A percentile compares a stretch with the other conserved stretches of the same genome.
Evolutionary conservation across 2,888 invertebrate species (phyloP).

Genomic region (Sinhomidia bicolor): DNA sequence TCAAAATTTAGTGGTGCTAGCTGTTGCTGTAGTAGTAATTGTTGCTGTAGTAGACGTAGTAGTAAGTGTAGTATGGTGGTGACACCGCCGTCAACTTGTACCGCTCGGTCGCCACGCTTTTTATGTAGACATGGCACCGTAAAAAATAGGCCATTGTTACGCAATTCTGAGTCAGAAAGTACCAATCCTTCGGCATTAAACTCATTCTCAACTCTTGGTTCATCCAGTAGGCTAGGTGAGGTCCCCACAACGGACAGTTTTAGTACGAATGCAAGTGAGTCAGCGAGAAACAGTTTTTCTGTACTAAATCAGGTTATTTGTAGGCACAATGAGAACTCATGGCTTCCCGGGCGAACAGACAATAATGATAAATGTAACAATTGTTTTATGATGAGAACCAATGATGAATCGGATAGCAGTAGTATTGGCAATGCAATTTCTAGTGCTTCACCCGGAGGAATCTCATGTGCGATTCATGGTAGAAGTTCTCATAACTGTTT

Average conservation of each 20-base stretch:
- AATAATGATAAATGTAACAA: neutral
- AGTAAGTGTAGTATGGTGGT: slow-evolving; percentile 20
- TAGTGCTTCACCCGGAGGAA: neutral
- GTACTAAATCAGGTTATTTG: slow-evolving; percentile 8
- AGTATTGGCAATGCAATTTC: neutral
- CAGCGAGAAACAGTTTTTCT: slow-evolving; percentile 1
- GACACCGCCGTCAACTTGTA: neutral
- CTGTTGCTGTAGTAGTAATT: neutral
- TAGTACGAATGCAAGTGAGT: slow-evolving; percentile 56
- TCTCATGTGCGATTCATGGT: neutral
- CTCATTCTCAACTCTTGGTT: slow-evolving; percentile 57
- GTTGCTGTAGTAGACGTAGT: slow-evolving; percentile 37
- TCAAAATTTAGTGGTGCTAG: slow-evolving; percentile 2
- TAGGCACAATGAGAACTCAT: neutral
- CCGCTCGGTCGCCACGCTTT: slow-evolving; percentile 20
- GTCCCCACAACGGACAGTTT: slow-evolving; percentile 57
- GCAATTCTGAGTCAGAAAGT: slow-evolving; percentile 18
- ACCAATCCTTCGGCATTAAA: slow-evolving; percentile 28
- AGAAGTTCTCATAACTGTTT: neutral
- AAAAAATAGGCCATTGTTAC: slow-evolving; percentile 28
- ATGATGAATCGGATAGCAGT: neutral
- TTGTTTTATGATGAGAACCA: neutral
- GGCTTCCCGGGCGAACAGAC: neutral
- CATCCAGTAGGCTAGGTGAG: slow-evolving; percentile 20
- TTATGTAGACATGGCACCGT: slow-evolving; percentile 37